Evolutionary conservation across 1,140 invertebrate genomes (phyloP).

Genomic region (Drosophila kepulauana): DNA sequence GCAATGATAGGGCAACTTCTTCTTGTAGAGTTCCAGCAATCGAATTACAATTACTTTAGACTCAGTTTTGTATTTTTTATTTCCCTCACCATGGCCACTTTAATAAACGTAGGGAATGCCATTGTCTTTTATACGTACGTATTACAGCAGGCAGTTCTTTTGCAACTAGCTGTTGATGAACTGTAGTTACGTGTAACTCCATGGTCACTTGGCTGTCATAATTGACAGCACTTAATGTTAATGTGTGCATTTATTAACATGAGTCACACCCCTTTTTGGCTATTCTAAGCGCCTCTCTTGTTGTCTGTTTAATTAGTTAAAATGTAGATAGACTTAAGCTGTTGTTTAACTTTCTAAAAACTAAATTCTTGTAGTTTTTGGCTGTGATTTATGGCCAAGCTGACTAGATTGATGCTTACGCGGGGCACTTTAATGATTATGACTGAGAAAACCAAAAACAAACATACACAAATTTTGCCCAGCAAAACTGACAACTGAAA

Average conservation of each 20-base stretch:
- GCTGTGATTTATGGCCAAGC: slow-evolving; percentile 29
- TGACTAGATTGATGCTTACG: slow-evolving; percentile 22
- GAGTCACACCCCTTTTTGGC: not conserved
- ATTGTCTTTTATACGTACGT: not conserved
- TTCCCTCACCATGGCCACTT: not conserved
- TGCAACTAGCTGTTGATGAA: slow-evolving; percentile 4
- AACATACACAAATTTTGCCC: slow-evolving; percentile 5
- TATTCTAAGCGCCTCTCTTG: slow-evolving; percentile 17
- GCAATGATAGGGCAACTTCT: not conserved
- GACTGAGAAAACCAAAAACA: slow-evolving; percentile 17
- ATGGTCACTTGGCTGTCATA: slow-evolving; percentile 4
- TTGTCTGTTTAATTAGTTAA: slow-evolving; percentile 18
- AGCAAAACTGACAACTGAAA: slow-evolving; percentile 44
- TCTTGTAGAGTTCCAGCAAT: not conserved
- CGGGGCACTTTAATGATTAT: not conserved
- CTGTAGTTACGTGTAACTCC: not conserved
- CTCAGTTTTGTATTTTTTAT: not conserved
- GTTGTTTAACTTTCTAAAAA: slow-evolving; percentile 34
- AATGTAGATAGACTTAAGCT: slow-evolving; percentile 2
- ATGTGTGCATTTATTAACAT: slow-evolving; percentile 2
- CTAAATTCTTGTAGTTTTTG: slow-evolving; percentile 20
- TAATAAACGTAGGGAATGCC: not conserved
- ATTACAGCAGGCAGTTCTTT: not conserved
- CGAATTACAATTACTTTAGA: slow-evolving; percentile 13
- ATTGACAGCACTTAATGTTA: not conserved